Evolutionary conservation across 2,888 invertebrate species (phyloP).

Genomic region (Drosophila testacea): DNA sequence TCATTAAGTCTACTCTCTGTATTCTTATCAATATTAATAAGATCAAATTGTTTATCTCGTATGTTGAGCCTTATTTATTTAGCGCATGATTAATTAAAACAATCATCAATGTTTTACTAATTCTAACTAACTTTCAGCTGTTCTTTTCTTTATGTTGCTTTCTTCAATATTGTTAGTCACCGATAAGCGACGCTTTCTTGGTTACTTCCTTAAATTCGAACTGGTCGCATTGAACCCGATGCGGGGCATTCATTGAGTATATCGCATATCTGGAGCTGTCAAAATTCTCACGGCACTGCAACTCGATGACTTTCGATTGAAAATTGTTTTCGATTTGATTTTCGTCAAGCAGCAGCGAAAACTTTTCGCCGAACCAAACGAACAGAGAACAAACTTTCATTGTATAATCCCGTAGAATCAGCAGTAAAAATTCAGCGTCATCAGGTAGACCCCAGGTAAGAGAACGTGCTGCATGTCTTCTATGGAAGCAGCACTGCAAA

Average conservation of each 20-base stretch:
- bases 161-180: constrained; percentile 45
- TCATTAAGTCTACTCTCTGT: no score
- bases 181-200: constrained; percentile 38
- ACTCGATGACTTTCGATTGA: constrained; percentile 58
- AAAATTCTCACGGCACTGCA: constrained; percentile 69
- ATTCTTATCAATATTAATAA: no score
- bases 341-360: constrained; percentile 32
- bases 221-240: constrained; percentile 67
- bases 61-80: no score
- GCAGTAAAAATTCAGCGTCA: constrained; percentile 60
- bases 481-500: constrained; percentile 50
- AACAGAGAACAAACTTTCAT: constrained; percentile 63
- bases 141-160: constrained; percentile 11
- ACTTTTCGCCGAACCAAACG: constrained; percentile 60
- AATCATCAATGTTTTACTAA: no score
- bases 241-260: constrained; percentile 12
- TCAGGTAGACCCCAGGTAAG: constrained; percentile 39
- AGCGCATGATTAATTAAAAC: no score
- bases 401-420: constrained; percentile 61
- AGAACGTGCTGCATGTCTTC: constrained; percentile 46
- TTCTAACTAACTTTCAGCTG: constrained; percentile 22
- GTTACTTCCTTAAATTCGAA: constrained; percentile 74
- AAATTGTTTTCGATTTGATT: constrained; percentile 51
- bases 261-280: constrained; percentile 55
- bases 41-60: no score